Evolutionary conservation across 2,797 vertebrate genomes (phyloP), one percentile per base, ranked within the genome.

Genomic region (Hemibagrus guttatus): DNA sequence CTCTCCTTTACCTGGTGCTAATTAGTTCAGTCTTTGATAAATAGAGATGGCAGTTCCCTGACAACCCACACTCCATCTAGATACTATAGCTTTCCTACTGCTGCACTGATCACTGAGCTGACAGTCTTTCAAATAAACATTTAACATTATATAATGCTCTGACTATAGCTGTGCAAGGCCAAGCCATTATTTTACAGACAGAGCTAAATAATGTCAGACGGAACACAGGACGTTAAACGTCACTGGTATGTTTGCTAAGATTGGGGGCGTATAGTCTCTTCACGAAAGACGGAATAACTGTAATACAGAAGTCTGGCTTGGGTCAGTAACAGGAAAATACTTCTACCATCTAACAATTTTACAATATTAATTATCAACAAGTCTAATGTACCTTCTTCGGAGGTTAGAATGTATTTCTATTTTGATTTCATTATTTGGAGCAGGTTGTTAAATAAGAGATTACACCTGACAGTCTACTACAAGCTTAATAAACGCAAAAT

Each of bases 1-100:
- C 87, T 88, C 80, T 89, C 87, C 87, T 93, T 90, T 85, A 92
- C 92, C 89, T 92, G 87, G 64, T 91, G 88, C 76, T 94, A 93
- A 95, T 95, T 94, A 93, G 86, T 91, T 93, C 92, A 81, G 90
- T 89, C 91, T 91, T 91, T 90, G 87, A 92, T 92, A 92, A 93
- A 94, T 80, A 93, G 87, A 92, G 83, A 91, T 85, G 78, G 64
- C 75, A 82, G 71, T 90, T 91, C 86, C 90, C 81, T 93, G 92
- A 92, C 91, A 90, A 92, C 91, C 89, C 58, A 46, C 26, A 14
- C 87, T 66, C 42, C 21, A 54, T 88, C 58, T 87, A 82, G 9
- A 66, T 52, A 82, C 71, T 49, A 59, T 81, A 71, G 21, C n/a
- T 61, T 76, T 72, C 64, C 80, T 90, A 87, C 84, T 86, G 64